These are phyloP conservation scores for Micromesistius poutassou DNA, from an alignment of 2,797 vertebrate species.

Conservation along the genomic window DNA sequence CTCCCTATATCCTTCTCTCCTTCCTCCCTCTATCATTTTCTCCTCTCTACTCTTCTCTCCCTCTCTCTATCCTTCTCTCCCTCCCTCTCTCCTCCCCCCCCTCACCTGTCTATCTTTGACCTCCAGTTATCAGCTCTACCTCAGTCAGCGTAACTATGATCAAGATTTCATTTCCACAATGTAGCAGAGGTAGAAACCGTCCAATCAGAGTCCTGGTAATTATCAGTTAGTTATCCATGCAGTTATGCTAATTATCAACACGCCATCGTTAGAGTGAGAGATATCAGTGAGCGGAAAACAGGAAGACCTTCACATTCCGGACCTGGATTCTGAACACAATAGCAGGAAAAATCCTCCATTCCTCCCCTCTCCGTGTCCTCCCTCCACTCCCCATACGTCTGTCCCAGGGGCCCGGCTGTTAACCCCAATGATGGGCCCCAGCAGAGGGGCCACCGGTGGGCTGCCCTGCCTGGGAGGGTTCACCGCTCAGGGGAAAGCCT, in stretches of 20 bases:
- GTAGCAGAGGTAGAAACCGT: not conserved
- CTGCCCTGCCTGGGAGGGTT: not conserved
- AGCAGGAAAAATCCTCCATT: not conserved
- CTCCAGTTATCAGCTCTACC: not conserved
- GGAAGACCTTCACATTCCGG: not conserved
- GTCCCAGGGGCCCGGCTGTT: not conserved
- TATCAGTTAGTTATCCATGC: not conserved
- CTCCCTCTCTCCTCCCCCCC: too few relatives aligned
- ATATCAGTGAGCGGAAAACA: not conserved
- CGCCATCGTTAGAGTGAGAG: not conserved
- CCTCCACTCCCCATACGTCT: not conserved
- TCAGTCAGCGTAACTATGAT: not conserved
- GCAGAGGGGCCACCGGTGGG: not conserved
- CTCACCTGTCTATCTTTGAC: not conserved
- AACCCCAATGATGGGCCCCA: conserved; percentile 1
- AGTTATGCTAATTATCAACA: not conserved
- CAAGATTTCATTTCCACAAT: not conserved
- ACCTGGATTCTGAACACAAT: not conserved
- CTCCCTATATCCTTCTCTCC: not conserved
- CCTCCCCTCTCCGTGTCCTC: not conserved
- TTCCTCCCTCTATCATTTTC: not conserved
- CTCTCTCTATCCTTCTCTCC: not conserved
- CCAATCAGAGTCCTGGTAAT: not conserved
- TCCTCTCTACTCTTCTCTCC: too few relatives aligned
- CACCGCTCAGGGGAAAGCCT: not conserved